Conservation (phyloP, 1,140 invertebrate species). For the Cydia splendana region DNA sequence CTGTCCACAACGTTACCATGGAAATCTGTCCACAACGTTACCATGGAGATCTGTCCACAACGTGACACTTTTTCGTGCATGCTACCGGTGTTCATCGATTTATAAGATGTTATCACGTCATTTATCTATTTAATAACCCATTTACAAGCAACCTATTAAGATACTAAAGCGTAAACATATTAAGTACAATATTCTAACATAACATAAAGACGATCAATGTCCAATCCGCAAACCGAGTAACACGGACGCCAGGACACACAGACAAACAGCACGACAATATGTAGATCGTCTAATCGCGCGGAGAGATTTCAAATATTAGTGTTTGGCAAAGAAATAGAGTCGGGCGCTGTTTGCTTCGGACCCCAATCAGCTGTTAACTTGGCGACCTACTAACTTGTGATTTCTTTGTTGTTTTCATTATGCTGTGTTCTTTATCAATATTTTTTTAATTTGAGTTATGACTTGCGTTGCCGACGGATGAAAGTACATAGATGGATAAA, state of each 20-base stretch:
- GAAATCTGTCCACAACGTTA: too few species aligned
- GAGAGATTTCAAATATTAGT: constrained; percentile 73
- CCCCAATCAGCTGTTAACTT: constrained; percentile 52
- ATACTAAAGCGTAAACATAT: neutral
- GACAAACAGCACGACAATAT: constrained; percentile 37
- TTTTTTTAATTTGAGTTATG: neutral
- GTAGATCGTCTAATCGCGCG: constrained; percentile 60
- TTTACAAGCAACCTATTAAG: too few species aligned
- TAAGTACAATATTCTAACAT: neutral
- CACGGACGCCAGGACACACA: neutral
- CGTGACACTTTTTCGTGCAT: too few species aligned
- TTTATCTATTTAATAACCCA: too few species aligned
- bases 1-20: too few species aligned
- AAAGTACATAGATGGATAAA: too few species aligned
- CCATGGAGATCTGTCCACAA: too few species aligned
- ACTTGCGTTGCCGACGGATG: too few species aligned
- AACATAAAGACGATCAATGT: neutral
- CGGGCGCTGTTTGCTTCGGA: constrained; percentile 57
- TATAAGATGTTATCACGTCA: too few species aligned
- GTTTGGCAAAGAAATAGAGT: constrained; percentile 73
- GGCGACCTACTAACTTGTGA: constrained; percentile 15
- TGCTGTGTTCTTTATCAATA: neutral
- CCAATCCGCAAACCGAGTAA: neutral
- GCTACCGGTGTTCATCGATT: too few species aligned
- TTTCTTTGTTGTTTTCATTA: neutral